phyloP scores from a whole-genome alignment of 2,113 vertebrate species.

The Rhynchopsitta pachyrhyncha region DNA sequence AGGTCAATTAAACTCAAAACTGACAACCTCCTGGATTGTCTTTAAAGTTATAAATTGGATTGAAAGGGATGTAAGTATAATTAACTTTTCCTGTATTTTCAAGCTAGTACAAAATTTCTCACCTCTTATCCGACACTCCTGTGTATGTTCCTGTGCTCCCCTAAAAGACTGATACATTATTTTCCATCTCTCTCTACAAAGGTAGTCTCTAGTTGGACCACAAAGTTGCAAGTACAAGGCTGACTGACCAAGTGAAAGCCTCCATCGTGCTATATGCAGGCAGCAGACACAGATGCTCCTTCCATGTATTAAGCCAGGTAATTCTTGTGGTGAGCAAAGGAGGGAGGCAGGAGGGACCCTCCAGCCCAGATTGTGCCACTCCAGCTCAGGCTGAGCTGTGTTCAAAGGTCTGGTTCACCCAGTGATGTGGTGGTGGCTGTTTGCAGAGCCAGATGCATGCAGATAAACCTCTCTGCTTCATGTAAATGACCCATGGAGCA shows the following conservation, averaged over 20 bases:
- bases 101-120: not conserved
- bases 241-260: not conserved
- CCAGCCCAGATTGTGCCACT: not conserved
- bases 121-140: not conserved
- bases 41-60: not conserved
- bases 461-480: not conserved
- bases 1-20: not conserved
- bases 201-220: rapidly evolving
- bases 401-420: not conserved
- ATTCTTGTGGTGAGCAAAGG: not conserved
- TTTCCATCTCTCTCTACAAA: not conserved
- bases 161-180: not conserved
- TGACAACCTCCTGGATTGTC: not conserved
- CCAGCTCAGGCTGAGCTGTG: not conserved
- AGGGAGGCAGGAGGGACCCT: not conserved
- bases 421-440: rapidly evolving
- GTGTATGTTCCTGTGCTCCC: not conserved
- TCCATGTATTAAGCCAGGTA: not conserved
- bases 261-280: not conserved
- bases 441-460: not conserved
- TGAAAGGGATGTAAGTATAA: not conserved
- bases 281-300: not conserved
- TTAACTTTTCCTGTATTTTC: not conserved
- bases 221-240: rapidly evolving
- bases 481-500: not conserved